Base-by-base conservation (phyloP, 2,888 invertebrate species). In the Eueremaeus valkanovi region DNA sequence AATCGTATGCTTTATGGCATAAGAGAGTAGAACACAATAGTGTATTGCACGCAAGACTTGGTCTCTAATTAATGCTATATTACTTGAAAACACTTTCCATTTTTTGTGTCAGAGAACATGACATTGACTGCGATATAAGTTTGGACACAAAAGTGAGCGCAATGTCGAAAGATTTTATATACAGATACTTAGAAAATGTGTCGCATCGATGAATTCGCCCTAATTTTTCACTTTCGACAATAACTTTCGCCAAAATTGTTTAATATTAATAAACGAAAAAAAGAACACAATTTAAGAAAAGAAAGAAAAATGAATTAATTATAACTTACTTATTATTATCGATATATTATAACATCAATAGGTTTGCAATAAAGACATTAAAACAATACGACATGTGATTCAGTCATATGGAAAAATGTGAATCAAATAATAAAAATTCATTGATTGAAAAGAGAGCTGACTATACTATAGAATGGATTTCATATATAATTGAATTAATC, bases 61-160 rank as follows among this genome's bases (percentile, higher is more conserved):
- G 42, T 68, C 36, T 42, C 68, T 68, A 68, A 68, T 68, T 68
- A 68, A 42, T 68, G 68, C 9, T 27, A 68, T 68, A 40, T 68
- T 68, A 24, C 40, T 68, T 68, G 68, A 68, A 68, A 68, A 68
- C 68, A 68, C 68, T 68, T 72, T 55, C 55, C 18, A 33, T 72
- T 72, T 68, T 72, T 72, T 72, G 72, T 72, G 51, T 72, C 72
- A 72, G 21, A 72, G 72, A 72, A 55, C 72, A 72, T 72, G 72
- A 72, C 72, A 72, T 72, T 72, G 72, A 72, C 72, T 45, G 27
- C 33, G n/a, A 72, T 72, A 45, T 5, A 27, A 21, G 31, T 72
- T 68, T 68, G 68, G 68, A 68, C 68, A 68, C 42, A 68, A 68
- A 66, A 42, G 42, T 68, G 42, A 68, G 42, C 42, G 68, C 68